Base-by-base conservation (phyloP, 2,113 vertebrate species). In the Daphoenositta chrysoptera region DNA sequence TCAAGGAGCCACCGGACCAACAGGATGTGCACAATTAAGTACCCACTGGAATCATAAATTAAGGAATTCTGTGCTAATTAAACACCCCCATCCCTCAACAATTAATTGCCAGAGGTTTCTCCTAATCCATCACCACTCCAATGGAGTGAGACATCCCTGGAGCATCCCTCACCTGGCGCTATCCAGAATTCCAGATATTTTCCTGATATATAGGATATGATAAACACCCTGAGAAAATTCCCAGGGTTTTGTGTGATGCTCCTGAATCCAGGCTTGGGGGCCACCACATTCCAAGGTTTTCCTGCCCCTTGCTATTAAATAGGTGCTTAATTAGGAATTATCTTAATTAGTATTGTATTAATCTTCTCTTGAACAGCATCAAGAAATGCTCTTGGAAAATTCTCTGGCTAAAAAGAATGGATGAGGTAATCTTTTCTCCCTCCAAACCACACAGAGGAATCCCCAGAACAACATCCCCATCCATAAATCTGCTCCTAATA, bases 1-100 rank as follows among this genome's bases (percentile, higher is more conserved):
- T 5, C 50, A 3, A 12, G 0, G 48, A 64, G 7, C 40, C 20
- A 14, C 26, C 1, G 0, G 31, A 35, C 47, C 42, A 18, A 6
- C 15, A 5, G 28, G 73, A 58, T 3, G 27, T 2, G 6, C 12
- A 1, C 0, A 0, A 47, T 27, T 15, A 39, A 56, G 11, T 4
- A 6, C 47, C 47, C 13, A 2, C n/a, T 4, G 42, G 66, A 8
- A 60, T 15, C 12, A 6, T 4, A 30, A 73, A 75, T 14, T 3
- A 3, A 1, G 8, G 23, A 71, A 69, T 89, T n/a, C 17, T 3
- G 1, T 1, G 63, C 54, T 73, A 53, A 88, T 86, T 80, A 90
- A 76, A 40, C n/a, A 58, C 5, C 26, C 22, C 4, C 11, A 7
- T 15, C 69, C 69, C 82, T 85, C 66, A 21, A 2, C 6, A 44